Evolutionary conservation across 1,140 invertebrate genomes (phyloP).

Genomic region (Cheumatopsyche charites): DNA sequence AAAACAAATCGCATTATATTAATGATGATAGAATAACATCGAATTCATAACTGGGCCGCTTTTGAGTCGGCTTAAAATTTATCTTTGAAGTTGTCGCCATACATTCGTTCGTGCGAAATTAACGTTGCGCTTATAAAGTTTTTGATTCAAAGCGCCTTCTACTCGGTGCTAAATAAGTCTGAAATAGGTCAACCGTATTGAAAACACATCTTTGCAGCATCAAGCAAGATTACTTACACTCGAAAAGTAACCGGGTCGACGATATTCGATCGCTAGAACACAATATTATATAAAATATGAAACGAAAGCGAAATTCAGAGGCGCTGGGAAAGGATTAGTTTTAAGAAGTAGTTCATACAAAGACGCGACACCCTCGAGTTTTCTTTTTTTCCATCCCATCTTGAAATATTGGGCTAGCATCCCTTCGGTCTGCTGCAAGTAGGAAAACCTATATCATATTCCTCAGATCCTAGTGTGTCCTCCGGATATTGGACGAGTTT

Average conservation of each 20-base stretch:
- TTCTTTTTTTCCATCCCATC: constrained; percentile 8
- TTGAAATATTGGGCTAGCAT: too few relatives aligned
- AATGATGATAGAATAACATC: too few relatives aligned
- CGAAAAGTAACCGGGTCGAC: neutral
- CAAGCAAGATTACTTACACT: constrained; percentile 10
- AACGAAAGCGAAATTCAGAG: too few relatives aligned
- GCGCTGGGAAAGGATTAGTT: constrained; percentile 21
- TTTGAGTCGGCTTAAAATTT: too few relatives aligned
- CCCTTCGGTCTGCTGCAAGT: neutral
- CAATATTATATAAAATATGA: too few relatives aligned
- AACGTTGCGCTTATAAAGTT: constrained; percentile 10
- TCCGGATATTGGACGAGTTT: constrained; percentile 46
- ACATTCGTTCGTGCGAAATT: neutral
- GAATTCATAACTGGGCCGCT: too few relatives aligned
- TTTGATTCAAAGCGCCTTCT: neutral
- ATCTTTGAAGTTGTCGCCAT: too few relatives aligned
- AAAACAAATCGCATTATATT: too few relatives aligned
- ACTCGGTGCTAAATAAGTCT: neutral
- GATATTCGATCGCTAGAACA: neutral
- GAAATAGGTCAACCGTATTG: constrained; percentile 4
- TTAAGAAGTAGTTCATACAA: constrained; percentile 22
- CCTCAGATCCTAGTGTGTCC: constrained; percentile 41
- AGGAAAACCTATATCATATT: constrained; percentile 32
- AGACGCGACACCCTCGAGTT: constrained; percentile 18
- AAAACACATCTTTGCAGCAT: constrained; percentile 3